Evolutionary conservation across 92 coral and sea anemone genomes (phyloP), one percentile per base, ranked within the genome.

Genomic region (Palythoa heliodiscus): DNA sequence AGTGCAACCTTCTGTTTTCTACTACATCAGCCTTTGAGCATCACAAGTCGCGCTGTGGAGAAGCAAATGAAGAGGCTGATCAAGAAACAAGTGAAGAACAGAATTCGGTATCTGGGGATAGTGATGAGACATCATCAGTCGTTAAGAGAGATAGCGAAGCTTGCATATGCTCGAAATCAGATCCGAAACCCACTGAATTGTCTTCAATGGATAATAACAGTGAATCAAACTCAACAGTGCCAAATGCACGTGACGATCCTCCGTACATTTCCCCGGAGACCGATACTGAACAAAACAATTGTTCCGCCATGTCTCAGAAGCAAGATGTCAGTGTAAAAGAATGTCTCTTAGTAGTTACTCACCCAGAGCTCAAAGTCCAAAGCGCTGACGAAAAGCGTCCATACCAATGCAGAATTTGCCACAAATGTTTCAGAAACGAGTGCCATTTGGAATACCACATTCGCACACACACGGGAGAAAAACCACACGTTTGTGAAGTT

Each of bases 381-480:
- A 68, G 84, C 38, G 57, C 35, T 11, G 84, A 80, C 1, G 84
- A 63, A 16, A 80, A 67, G 58, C 72, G 84, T 19, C 84, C 84
- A 47, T 80, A 63, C 37, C 84, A 80, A 19, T 80, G 84, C 84
- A 64, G 47, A 66, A 29, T 80, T 43, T 80, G 84, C 40, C 66
- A 66, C 58, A 80, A 80, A 66, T 80, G 74, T 29, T 80, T 80
- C 84, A 80, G 73, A 43, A 80, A 80, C 12, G 73, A 80, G 74
- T 80, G 84, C 19, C 84, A 80, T 25, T 39, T 80, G 74, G 73
- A 80, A 64, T 80, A 80, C 74, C 84, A 80, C 40, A 80, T 80
- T 80, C 84, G 84, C 23, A 80, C 84, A 2, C 84, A 80, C 84
- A 80, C 84, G 5, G 84, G 84, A 48, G 84, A 80, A n/a, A 80